phyloP scores from a whole-genome alignment of 2,797 vertebrate genomes.

The Parotocinclus haroldoi region DNA sequence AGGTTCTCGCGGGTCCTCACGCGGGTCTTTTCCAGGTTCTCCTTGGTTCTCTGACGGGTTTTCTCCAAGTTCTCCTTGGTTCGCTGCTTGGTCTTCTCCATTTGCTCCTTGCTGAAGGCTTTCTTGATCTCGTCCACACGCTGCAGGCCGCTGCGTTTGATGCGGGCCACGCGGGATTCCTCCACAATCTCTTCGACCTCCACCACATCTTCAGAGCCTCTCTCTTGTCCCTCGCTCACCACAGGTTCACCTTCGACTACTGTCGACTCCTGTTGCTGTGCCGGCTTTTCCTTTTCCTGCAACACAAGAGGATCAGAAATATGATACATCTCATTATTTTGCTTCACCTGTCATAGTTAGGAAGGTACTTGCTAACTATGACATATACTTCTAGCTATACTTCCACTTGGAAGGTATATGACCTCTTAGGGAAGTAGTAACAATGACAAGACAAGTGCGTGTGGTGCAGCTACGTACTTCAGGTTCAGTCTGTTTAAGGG shows the following conservation, averaged over 20 bases:
- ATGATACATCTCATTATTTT: no score
- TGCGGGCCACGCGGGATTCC: constrained; percentile 88
- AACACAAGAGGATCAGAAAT: constrained; percentile 10
- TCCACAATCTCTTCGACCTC: constrained; percentile 93
- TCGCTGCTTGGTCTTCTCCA: constrained; percentile 82
- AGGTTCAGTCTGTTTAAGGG: no score
- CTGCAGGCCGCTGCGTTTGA: constrained; percentile 86
- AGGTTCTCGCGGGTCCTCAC: constrained; percentile 90
- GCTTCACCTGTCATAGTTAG: no score
- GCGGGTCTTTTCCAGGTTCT: constrained; percentile 92
- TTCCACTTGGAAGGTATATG: no score
- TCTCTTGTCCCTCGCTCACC: constrained; percentile 73
- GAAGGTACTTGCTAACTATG: no score
- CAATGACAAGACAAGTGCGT: no score
- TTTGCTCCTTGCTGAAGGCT: constrained; percentile 94
- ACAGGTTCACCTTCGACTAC: constrained; percentile 73
- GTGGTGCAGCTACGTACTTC: no score
- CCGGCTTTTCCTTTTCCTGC: constrained; percentile 81
- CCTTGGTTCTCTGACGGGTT: constrained; percentile 84
- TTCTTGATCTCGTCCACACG: constrained; percentile 94
- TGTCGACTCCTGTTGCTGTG: constrained; percentile 60
- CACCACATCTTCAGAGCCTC: constrained; percentile 85
- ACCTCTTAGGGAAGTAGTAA: no score
- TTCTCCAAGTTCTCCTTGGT: constrained; percentile 87
- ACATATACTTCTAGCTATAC: no score